Evolutionary conservation across 2,113 vertebrate genomes (phyloP).

Genomic region (Dendropsophus ebraccatus): DNA sequence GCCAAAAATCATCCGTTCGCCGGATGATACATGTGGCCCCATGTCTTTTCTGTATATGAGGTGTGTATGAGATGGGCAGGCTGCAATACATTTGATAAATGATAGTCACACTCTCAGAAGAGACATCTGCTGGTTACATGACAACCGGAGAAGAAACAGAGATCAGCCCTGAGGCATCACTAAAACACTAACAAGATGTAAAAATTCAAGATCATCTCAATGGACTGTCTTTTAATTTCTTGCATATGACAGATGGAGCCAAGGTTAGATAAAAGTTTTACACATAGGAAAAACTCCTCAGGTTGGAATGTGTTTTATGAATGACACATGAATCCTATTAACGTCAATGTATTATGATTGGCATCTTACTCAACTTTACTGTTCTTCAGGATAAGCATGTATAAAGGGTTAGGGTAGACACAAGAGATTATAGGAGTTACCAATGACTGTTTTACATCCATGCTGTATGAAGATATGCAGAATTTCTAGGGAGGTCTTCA

Average conservation of each 20-base stretch:
- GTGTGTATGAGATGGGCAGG: no score
- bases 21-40: no score
- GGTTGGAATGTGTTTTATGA: conserved; percentile 20
- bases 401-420: background rate
- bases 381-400: background rate
- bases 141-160: conserved; percentile 36
- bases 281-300: conserved; percentile 36
- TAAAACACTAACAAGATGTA: conserved; percentile 16
- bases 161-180: conserved; percentile 33
- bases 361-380: conserved; percentile 14
- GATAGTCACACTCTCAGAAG: conserved; percentile 3
- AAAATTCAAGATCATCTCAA: conserved; percentile 7
- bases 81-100: background rate
- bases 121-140: conserved; percentile 28
- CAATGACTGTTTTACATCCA: background rate
- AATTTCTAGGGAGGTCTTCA: no score
- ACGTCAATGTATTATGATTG: background rate
- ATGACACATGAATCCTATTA: conserved; percentile 35
- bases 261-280: conserved; percentile 35
- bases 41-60: background rate
- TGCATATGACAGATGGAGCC: conserved; percentile 22
- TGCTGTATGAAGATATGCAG: background rate
- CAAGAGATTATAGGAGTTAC: background rate
- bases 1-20: no score
- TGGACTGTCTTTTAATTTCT: conserved; percentile 21